phyloP scores from a whole-genome alignment of 2,113 vertebrate genomes.

The Nestor notabilis region DNA sequence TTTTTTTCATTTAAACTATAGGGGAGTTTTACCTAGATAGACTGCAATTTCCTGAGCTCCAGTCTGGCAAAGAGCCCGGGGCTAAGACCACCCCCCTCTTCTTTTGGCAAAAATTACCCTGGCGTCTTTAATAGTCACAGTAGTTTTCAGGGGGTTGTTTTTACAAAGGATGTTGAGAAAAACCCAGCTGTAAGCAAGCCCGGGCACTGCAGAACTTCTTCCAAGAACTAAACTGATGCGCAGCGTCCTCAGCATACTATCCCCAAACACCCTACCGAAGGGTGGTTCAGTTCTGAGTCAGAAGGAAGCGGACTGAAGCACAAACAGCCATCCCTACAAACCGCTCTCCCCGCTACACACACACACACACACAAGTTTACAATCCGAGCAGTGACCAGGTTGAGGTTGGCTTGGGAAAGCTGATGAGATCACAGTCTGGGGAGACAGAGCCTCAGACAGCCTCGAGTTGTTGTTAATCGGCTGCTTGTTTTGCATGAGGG shows the following conservation, averaged over 20 bases:
- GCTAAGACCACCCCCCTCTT: slow-evolving; percentile 33
- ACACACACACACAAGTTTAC: neutral
- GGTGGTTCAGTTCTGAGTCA: slow-evolving; percentile 50
- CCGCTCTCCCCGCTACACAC: neutral
- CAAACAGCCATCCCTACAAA: slow-evolving; percentile 24
- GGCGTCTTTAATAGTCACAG: slow-evolving; percentile 15
- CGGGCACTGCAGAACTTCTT: neutral
- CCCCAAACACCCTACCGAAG: neutral
- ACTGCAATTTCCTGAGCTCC: slow-evolving; percentile 65
- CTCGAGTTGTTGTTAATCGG: neutral
- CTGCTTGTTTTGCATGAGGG: slow-evolving; percentile 19
- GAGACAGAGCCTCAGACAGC: slow-evolving; percentile 29
- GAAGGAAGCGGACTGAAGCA: slow-evolving; percentile 26
- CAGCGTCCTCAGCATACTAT: neutral
- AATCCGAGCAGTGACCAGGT: slow-evolving; percentile 35
- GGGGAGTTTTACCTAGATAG: slow-evolving; percentile 66
- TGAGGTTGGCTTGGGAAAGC: slow-evolving; percentile 56
- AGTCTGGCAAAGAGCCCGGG: slow-evolving; percentile 52
- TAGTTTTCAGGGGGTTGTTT: slow-evolving; percentile 4
- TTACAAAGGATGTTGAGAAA: slow-evolving; percentile 24
- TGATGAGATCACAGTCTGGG: slow-evolving; percentile 60
- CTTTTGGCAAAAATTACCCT: slow-evolving; percentile 44
- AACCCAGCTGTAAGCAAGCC: neutral
- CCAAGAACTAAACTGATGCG: neutral
- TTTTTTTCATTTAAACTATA: slow-evolving; percentile 63